Conservation (phyloP, 2,888 invertebrate genomes). For the Dyspetes luteomarginatus region DNA sequence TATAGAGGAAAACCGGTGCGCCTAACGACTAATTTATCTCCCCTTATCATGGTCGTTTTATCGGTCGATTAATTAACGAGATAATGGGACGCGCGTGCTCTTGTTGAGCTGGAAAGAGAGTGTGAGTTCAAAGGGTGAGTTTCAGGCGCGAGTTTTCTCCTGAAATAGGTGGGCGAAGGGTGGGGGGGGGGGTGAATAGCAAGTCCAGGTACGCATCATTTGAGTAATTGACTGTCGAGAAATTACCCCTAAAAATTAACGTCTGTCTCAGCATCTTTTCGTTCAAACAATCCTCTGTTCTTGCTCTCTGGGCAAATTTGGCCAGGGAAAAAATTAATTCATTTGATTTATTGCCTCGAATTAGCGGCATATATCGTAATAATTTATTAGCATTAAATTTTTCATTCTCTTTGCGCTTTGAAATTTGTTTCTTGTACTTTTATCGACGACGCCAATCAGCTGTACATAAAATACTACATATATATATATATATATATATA, state of each 20-base stretch:
- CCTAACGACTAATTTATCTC: constrained; percentile 64
- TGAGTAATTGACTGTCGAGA: constrained; percentile 54
- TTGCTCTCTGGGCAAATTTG: no score
- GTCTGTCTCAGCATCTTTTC: constrained; percentile 3
- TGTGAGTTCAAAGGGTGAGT: no score
- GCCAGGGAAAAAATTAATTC: no score
- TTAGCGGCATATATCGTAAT: no score
- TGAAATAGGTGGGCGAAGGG: not conserved
- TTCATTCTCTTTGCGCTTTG: no score
- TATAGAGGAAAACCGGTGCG: constrained; percentile 16
- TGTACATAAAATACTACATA: no score
- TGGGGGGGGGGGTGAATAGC: not conserved
- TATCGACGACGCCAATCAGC: no score
- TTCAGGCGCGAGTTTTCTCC: constrained; percentile 3
- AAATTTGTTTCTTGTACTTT: no score
- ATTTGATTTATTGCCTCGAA: no score
- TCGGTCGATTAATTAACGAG: constrained; percentile 68
- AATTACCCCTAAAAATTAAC: constrained; percentile 50
- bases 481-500: no score
- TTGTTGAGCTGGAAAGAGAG: constrained; percentile 56
- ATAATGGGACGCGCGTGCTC: constrained; percentile 55
- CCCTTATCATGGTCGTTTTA: constrained; percentile 65
- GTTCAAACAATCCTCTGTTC: not conserved
- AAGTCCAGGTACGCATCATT: constrained; percentile 44
- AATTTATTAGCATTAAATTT: no score